These are phyloP conservation scores for Ormyrus labotus DNA, from an alignment of 2,888 invertebrate genomes.

Conservation along the genomic window DNA sequence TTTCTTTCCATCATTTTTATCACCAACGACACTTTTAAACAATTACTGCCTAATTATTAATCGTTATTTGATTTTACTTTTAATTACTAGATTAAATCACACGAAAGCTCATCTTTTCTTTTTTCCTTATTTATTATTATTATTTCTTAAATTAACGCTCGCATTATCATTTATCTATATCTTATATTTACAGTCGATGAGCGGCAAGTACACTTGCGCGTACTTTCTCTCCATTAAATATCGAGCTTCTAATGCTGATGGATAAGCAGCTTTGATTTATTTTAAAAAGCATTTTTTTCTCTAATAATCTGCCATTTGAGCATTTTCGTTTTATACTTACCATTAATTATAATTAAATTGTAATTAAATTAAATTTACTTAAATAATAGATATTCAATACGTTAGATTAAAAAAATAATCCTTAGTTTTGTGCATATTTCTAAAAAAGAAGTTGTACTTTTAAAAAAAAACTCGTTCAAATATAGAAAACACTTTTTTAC, in stretches of 20 bases:
- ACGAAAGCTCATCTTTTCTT: conserved; percentile 13
- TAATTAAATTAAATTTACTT: conserved; percentile 15
- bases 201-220: conserved; percentile 9
- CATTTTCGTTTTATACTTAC: not conserved
- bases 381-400: not conserved
- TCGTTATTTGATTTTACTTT: conserved; percentile 25
- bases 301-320: conserved; percentile 4
- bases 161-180: conserved; percentile 28
- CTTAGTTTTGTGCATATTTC: conserved; percentile 19
- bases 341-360: not conserved
- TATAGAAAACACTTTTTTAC: no score
- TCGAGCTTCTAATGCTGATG: not conserved
- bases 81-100: conserved; percentile 27
- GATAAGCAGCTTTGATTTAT: conserved; percentile 39
- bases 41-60: conserved; percentile 49
- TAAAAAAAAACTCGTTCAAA: not conserved
- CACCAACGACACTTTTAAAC: conserved; percentile 29
- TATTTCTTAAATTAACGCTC: conserved; percentile 10
- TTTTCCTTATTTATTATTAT: conserved; percentile 13
- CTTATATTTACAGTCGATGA: conserved; percentile 42
- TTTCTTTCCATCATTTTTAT: conserved; percentile 7
- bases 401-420: not conserved
- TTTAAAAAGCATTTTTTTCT: conserved; percentile 28
- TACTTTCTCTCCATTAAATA: conserved; percentile 16
- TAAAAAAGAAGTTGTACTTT: conserved; percentile 1